These are phyloP conservation scores for Tuta absoluta DNA, from an alignment of 2,888 invertebrate genomes.

Conservation along the genomic window DNA sequence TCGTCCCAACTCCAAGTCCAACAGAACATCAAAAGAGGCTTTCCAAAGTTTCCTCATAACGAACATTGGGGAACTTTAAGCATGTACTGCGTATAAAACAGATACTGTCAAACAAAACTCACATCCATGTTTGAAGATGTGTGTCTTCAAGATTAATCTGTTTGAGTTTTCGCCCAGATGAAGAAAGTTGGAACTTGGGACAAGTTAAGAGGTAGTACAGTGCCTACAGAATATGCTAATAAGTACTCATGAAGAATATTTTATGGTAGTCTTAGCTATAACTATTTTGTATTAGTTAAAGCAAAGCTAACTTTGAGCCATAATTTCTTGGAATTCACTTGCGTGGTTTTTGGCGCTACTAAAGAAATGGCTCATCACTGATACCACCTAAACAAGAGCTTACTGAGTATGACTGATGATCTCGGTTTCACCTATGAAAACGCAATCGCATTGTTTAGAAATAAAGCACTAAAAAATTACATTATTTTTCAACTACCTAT, in stretches of 20 bases:
- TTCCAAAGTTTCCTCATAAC: constrained; percentile 21
- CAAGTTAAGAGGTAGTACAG: neutral
- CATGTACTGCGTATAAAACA: constrained; percentile 11
- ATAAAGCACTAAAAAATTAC: no score
- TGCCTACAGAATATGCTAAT: neutral
- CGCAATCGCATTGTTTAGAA: no score
- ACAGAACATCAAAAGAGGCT: constrained; percentile 18
- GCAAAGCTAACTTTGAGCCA: no score
- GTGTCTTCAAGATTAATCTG: constrained; percentile 13
- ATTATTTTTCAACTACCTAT: neutral
- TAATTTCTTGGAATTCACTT: no score
- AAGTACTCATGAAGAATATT: neutral
- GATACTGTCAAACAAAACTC: constrained; percentile 15
- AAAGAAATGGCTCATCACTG: no score
- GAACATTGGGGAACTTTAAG: constrained; percentile 19
- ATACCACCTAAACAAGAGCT: no score
- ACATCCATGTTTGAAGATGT: constrained; percentile 7
- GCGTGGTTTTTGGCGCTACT: no score
- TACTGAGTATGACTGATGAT: no score
- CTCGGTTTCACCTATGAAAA: no score
- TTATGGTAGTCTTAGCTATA: no score
- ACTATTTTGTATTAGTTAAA: no score
- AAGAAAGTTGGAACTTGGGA: neutral
- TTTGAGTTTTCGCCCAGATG: neutral
- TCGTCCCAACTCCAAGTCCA: neutral